Evolutionary conservation across 2,113 vertebrate species (phyloP).

Genomic region (Nerophis lumbriciformis): DNA sequence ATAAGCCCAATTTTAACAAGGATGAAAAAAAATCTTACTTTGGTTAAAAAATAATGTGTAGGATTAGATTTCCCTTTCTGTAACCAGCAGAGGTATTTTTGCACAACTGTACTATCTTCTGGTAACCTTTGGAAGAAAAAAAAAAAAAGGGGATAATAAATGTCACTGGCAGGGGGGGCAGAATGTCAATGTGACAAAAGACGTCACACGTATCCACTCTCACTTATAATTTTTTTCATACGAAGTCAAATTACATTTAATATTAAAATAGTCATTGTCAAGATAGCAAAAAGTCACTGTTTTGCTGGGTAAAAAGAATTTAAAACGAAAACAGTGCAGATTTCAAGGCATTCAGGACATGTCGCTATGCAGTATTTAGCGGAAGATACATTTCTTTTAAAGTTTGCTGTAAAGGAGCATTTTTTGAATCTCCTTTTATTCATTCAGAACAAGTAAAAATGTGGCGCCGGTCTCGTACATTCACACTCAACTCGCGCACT

Average conservation of each 20-base stretch:
- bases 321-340: conserved; percentile 83
- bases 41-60: conserved; percentile 44
- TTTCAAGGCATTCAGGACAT: conserved; percentile 79
- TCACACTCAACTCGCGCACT: conserved; percentile 31
- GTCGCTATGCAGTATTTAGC: conserved; percentile 67
- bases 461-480: conserved; percentile 44
- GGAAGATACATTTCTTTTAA: conserved; percentile 73
- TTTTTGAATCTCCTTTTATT: conserved; percentile 25
- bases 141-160: conserved; percentile 19
- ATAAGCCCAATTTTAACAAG: conserved; percentile 12
- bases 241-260: conserved; percentile 46
- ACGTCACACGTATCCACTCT: conserved; percentile 29
- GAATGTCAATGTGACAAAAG: conserved; percentile 42
- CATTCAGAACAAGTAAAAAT: conserved; percentile 38
- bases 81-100: conserved; percentile 49
- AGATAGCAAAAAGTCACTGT: conserved; percentile 47
- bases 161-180: conserved; percentile 7
- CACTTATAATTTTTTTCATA: conserved; percentile 17
- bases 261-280: conserved; percentile 63
- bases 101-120: conserved; percentile 26
- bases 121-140: conserved; percentile 16
- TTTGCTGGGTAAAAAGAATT: conserved; percentile 59
- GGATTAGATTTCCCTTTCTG: conserved; percentile 48
- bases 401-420: conserved; percentile 55
- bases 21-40: conserved; percentile 33